Base-by-base conservation (phyloP, 2,113 vertebrate genomes). In the Bos javanicus region DNA sequence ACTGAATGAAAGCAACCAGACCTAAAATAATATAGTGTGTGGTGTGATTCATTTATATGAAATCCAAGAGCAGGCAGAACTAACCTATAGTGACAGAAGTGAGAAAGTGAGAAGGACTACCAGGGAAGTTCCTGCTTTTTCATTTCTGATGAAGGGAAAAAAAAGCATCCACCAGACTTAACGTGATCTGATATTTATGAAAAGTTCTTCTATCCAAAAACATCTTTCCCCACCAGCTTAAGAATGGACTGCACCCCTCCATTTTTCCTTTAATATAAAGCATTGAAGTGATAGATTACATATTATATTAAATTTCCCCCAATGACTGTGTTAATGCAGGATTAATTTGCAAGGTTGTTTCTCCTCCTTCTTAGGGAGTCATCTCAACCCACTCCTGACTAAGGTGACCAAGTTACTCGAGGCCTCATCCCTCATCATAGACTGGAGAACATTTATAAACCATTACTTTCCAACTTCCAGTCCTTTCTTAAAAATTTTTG, bases 251-350 rank as follows among this genome's bases (percentile, higher is more conserved):
- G 8, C 19, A 48, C 60, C 62, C 26, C 26, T 74, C 30, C 13
- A 36, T 92, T 90, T 96, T 52, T 92, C 67, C 54, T 83, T 93
- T 95, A 52, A 90, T 30, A 74, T 9, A 92, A 54, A 95, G 13
- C 26, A 60, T 15, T 59, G 48, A 64, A 91, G 28, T 43, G 14
- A 54, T 95, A 74, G 90, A 52, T 36, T 81, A 90, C 80, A 81
- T 57, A 28, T 48, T 59, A 1, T 33, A 10, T 64, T 84, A 62
- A 56, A 83, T 96, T 60, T 93, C 13, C 43, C 43, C 54, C 25
- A 43, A 17, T 84, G 30, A 85, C 11, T 56, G 11, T 84, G 50
- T 81, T 74, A 74, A 33, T 25, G n/a, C 21, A 84, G 62, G 67
- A 89, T 57, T 91, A 78, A 64, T 21, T 50, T 17, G 23, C 2